These are phyloP conservation scores for Uropetala carovei DNA, from an alignment of 2,888 invertebrate genomes.

Conservation along the genomic window DNA sequence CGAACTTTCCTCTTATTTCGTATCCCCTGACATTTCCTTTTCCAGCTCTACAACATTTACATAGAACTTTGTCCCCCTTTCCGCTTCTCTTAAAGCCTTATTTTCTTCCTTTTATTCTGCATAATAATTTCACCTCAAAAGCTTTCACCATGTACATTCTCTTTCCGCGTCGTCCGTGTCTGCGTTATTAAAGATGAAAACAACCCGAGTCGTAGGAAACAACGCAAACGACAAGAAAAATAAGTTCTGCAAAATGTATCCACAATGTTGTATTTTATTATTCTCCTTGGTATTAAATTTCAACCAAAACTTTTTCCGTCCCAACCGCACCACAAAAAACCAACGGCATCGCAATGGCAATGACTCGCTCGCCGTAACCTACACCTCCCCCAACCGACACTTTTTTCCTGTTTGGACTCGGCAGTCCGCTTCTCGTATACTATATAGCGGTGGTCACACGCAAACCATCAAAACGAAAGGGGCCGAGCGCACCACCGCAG, in stretches of 20 bases:
- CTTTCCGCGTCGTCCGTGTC: background rate
- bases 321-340: conserved; percentile 20
- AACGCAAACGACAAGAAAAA: background rate
- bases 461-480: conserved; percentile 6
- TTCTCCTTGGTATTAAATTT: background rate
- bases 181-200: too few species aligned
- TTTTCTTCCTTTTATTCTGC: background rate
- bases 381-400: background rate
- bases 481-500: background rate
- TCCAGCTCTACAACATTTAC: too few species aligned
- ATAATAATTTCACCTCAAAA: background rate
- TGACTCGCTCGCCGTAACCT: conserved; percentile 14
- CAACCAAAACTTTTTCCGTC: background rate
- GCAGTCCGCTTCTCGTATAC: conserved; percentile 10
- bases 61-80: too few species aligned
- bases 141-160: background rate
- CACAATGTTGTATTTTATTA: conserved; percentile 8
- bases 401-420: background rate
- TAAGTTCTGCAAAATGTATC: background rate
- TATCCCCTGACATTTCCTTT: too few species aligned
- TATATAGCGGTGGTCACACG: conserved; percentile 20
- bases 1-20: too few species aligned
- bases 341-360: background rate
- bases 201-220: background rate
- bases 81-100: too few species aligned